Base-by-base conservation (phyloP, 2,797 vertebrate genomes). In the Periparus ater region DNA sequence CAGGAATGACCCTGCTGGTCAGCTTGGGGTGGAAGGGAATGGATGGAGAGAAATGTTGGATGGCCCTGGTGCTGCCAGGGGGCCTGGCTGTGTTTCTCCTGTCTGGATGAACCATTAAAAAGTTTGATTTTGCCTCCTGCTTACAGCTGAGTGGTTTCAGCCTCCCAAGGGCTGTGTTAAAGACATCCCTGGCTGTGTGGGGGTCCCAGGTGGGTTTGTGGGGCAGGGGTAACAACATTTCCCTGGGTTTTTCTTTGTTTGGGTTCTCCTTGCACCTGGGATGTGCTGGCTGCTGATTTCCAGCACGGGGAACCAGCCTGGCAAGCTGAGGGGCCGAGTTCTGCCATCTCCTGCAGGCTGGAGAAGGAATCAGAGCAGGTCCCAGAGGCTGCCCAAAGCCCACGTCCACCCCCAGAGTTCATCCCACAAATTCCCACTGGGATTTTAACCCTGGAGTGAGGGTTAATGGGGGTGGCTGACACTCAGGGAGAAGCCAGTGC, bases 51-150 rank as follows among this genome's bases (percentile, higher is more conserved):
- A 20, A 11, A 3, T 7, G 8, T 13, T 27, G 22, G 36, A 1
- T 16, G 42, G 16, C 6, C 2, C 8, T 0, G 1, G 21, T 11
- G 81, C n/a, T 26, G 63, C 85, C 44, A 21, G 65, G 3, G 8
- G 34, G 6, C 29, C 32, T 8, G 68, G 79, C 77, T 45, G 12
- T 34, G 17, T 36, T 74, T 32, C 67, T 48, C 12, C 85, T 74
- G 76, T 48, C 73, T 91, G 85, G 73, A 65, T 89, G 73, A 85
- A 45, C 70, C 91, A 95, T 91, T 93, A 95, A 95, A 92, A 9
- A 20, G 61, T 88, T 58, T 83, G 65, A 76, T 67, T 74, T 29
- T 42, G 83, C 44, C 92, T 82, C 89, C 89, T 85, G 87, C 80
- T 81, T 21, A 30, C 77, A 86, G 88, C 78, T 14, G 75, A 88